Evolutionary conservation across 1,140 invertebrate species (phyloP), one percentile per base, ranked within the genome.

Genomic region (Pseudoatta argentina): DNA sequence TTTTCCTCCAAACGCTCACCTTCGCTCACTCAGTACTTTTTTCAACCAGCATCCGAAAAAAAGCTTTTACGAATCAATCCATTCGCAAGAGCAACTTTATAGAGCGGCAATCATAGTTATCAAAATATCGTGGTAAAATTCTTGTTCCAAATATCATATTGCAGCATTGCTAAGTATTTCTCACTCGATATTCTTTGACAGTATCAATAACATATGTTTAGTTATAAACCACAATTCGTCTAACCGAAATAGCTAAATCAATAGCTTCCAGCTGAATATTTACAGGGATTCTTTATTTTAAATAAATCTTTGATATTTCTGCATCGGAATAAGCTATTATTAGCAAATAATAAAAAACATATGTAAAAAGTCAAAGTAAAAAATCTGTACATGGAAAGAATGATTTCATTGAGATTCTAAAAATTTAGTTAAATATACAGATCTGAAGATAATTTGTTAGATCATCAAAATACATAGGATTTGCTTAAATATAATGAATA

Each of bases 181-280:
- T 67, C 5, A 61, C 7, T 59, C 16, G 12, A 63, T 63, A 7
- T 6, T 63, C 14, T 75, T 51, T 10, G 7, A 2, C 8, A 2
- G 7, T 30, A 78, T 66, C 18, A 21, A 67, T 44, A 24, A 24
- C 4, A 0, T 12, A 30, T n/a, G 57, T 39, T 7, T 24, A 21
- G 1, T 1, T 21, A 39, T 44, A 44, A 44, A 44, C 2, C 39
- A 44, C n/a, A 44, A 30, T 30, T 21, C 73, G 39, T 76, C 51
- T 34, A 63, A 53, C 44, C n/a, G 27, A 39, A 78, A 18, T 59
- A 66, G 48, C 85, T 88, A 78, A 88, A 91, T 89, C 92, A 90
- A 92, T 91, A 94, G 93, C 92, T 93, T 91, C 87, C 89, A 79
- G 85, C 92, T 93, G 93, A 94, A 86, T 39, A 7, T 39, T 39